These are phyloP conservation scores for Zophobas morio DNA, from an alignment of 1,140 invertebrate genomes.

Conservation along the genomic window DNA sequence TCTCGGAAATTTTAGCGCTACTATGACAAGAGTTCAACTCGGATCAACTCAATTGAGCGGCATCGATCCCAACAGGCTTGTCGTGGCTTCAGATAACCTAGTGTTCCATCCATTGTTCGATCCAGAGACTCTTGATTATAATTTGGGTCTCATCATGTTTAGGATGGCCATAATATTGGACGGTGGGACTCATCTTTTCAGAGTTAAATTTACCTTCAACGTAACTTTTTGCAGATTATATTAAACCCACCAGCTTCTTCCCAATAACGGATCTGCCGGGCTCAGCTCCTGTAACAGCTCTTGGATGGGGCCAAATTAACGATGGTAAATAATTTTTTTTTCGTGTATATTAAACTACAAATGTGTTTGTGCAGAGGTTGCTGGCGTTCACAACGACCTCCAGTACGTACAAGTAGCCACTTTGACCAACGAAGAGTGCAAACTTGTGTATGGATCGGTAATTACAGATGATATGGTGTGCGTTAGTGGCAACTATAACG, in stretches of 20 bases:
- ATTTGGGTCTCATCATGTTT: conserved; percentile 12
- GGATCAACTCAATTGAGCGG: conserved; percentile 7
- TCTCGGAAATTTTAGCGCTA: not conserved
- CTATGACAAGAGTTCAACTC: not conserved
- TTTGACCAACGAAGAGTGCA: conserved; percentile 16
- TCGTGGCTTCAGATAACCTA: conserved; percentile 8
- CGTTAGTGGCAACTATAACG: conserved; percentile 18
- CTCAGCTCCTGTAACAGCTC: conserved; percentile 13
- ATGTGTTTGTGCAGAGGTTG: not conserved
- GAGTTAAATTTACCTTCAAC: not conserved
- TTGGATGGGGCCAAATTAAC: conserved; percentile 20
- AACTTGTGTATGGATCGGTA: not conserved
- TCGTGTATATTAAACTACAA: not conserved
- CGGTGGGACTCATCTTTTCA: not conserved
- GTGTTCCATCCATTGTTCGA: conserved; percentile 20
- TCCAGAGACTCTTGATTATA: conserved; percentile 1
- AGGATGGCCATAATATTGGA: conserved; percentile 4
- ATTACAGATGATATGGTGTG: conserved; percentile 19
- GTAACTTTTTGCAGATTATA: conserved; percentile 6
- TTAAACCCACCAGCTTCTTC: conserved; percentile 22
- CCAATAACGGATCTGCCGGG: conserved; percentile 15
- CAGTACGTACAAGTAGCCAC: not conserved
- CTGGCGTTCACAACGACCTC: conserved; percentile 8
- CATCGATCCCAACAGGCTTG: conserved; percentile 1
- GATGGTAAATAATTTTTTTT: not conserved